These are phyloP conservation scores for Apogon talboti DNA, from an alignment of 2,797 vertebrate species.

Conservation along the genomic window DNA sequence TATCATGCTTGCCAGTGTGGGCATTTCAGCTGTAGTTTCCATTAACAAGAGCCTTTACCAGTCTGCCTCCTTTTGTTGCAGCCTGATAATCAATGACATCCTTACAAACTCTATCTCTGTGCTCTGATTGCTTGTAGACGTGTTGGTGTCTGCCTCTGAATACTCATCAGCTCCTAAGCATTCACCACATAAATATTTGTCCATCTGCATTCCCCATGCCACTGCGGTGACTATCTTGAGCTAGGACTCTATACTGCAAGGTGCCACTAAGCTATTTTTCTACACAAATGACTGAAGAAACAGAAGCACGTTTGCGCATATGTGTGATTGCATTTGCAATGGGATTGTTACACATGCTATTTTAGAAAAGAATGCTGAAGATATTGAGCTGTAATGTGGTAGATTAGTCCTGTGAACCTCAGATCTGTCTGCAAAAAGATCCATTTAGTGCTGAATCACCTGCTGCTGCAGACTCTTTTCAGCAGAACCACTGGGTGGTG, in stretches of 20 bases:
- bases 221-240: not conserved
- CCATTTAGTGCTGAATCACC: conserved; percentile 26
- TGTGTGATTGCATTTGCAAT: not conserved
- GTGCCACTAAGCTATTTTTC: conserved; percentile 14
- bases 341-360: not conserved
- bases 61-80: conserved; percentile 25
- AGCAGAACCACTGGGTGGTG: conserved; percentile 50
- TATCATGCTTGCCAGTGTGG: conserved; percentile 16
- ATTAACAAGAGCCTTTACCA: conserved; percentile 22
- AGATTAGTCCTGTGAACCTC: conserved; percentile 6
- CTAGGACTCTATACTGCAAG: not conserved
- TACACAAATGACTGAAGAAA: not conserved
- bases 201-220: conserved; percentile 2
- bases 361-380: not conserved
- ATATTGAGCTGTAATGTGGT: conserved; percentile 2
- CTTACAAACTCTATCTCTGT: conserved; percentile 26
- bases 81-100: conserved; percentile 47
- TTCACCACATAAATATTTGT: not conserved
- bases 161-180: conserved; percentile 39
- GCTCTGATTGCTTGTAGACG: conserved; percentile 42
- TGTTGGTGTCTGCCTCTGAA: conserved; percentile 45
- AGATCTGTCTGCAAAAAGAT: conserved; percentile 4
- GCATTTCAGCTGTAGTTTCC: conserved; percentile 20
- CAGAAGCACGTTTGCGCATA: not conserved
- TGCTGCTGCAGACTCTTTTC: not conserved